Conservation (phyloP, 2,888 invertebrate species). For the Tribolium freemani region DNA sequence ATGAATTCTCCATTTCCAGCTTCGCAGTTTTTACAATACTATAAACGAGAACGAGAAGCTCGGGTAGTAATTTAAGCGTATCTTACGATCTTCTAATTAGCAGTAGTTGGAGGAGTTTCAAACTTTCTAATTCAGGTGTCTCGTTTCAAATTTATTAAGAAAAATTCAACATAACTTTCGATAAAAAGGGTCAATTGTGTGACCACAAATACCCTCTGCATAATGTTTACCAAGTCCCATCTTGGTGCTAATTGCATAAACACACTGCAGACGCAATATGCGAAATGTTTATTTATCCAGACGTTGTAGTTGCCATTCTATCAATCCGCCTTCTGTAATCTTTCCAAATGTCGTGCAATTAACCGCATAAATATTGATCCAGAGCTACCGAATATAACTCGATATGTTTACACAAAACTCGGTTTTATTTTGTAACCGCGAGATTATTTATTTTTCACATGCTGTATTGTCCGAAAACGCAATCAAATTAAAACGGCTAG, state of each 20-base stretch:
- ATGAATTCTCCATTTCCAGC: background rate
- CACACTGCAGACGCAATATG: constrained; percentile 15
- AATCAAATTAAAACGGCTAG: constrained; percentile 5
- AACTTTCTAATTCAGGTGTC: background rate
- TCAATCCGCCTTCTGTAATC: constrained; percentile 24
- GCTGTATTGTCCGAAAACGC: background rate
- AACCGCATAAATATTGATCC: constrained; percentile 24
- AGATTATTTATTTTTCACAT: constrained; percentile 8
- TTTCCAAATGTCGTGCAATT: constrained; percentile 32
- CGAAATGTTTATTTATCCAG: constrained; percentile 34
- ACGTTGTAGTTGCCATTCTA: constrained; percentile 7
- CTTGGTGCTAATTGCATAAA: constrained; percentile 24
- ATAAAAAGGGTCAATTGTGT: constrained; percentile 7
- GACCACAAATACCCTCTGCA: constrained; percentile 2
- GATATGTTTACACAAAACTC: constrained; percentile 24
- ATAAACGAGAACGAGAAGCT: too few relatives aligned
- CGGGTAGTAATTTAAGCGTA: background rate
- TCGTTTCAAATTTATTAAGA: background rate
- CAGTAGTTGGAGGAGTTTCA: background rate
- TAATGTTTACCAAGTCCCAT: constrained; percentile 12
- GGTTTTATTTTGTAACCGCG: background rate
- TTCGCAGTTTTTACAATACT: too few relatives aligned
- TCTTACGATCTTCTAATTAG: background rate
- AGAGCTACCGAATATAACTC: constrained; percentile 5
- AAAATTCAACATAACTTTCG: background rate